phyloP scores from a whole-genome alignment of 1,140 invertebrate genomes.

The Drosophila aff. region DNA sequence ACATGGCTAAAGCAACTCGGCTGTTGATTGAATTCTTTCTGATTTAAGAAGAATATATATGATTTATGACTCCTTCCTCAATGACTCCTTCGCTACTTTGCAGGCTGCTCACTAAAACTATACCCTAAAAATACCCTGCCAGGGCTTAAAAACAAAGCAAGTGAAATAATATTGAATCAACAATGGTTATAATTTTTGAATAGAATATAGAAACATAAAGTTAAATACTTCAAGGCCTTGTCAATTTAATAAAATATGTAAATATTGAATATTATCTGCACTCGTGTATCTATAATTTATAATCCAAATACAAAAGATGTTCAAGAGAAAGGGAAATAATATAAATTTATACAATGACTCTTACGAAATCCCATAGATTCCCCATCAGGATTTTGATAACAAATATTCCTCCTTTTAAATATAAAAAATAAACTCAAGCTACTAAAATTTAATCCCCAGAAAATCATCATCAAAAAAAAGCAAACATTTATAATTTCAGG shows the following conservation, averaged over 20 bases:
- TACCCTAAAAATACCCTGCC: no score
- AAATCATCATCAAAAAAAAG: neutral
- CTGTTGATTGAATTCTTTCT: no score
- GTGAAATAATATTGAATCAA: no score
- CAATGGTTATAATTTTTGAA: neutral
- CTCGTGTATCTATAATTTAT: neutral
- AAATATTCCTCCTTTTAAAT: neutral
- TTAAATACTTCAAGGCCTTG: neutral
- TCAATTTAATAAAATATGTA: neutral
- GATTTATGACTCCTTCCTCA: no score
- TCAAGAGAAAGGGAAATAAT: neutral
- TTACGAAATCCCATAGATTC: no score
- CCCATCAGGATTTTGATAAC: no score
- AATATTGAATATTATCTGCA: neutral
- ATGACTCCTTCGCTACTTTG: no score
- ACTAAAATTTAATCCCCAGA: neutral
- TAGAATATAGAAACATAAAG: no score
- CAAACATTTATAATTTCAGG: neutral
- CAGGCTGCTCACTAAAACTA: no score
- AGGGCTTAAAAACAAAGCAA: neutral
- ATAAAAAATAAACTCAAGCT: neutral
- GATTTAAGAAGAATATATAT: no score
- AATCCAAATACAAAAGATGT: neutral
- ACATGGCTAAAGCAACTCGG: no score
- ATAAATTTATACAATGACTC: neutral